These are phyloP conservation scores for Orestias chungarensis DNA, from an alignment of 2,797 vertebrate genomes.

Conservation along the genomic window DNA sequence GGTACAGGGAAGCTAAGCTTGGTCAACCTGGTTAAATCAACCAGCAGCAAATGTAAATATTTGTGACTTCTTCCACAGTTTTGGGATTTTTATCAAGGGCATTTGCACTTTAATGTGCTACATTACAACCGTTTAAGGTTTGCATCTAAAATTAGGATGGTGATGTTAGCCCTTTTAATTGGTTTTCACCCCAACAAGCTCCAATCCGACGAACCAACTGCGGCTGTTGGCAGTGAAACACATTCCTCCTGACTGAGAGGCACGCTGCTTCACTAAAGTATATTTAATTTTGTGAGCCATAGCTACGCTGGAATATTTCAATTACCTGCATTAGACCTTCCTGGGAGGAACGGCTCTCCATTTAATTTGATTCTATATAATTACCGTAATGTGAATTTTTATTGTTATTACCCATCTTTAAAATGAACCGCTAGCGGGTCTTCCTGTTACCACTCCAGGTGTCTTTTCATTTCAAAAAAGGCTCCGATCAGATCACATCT, in stretches of 20 bases:
- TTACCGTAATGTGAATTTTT: conserved; percentile 76
- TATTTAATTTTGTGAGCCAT: conserved; percentile 78
- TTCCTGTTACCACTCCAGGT: conserved; percentile 36
- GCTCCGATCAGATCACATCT: conserved; percentile 38
- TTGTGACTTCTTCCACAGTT: not conserved
- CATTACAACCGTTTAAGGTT: conserved; percentile 27
- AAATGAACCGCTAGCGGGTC: conserved; percentile 64
- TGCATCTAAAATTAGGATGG: conserved; percentile 36
- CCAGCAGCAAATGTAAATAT: not conserved
- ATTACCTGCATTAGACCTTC: conserved; percentile 72
- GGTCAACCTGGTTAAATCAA: not conserved
- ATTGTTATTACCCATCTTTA: conserved; percentile 65
- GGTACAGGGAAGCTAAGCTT: not conserved
- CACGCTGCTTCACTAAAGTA: conserved; percentile 67
- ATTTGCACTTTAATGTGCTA: not conserved
- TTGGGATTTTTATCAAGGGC: not conserved
- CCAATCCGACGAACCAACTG: conserved; percentile 13
- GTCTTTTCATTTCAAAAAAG: conserved; percentile 47
- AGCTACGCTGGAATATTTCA: conserved; percentile 76
- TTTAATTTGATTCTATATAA: conserved; percentile 75
- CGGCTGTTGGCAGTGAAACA: conserved; percentile 37
- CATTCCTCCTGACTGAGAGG: conserved; percentile 64
- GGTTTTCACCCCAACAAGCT: conserved; percentile 38
- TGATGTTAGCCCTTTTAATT: conserved; percentile 24
- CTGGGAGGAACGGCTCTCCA: conserved; percentile 63